A percentile compares a stretch with the other conserved stretches of the same genome.
phyloP scores from a whole-genome alignment of 2,888 invertebrate genomes.

The Mesoligia furuncula region DNA sequence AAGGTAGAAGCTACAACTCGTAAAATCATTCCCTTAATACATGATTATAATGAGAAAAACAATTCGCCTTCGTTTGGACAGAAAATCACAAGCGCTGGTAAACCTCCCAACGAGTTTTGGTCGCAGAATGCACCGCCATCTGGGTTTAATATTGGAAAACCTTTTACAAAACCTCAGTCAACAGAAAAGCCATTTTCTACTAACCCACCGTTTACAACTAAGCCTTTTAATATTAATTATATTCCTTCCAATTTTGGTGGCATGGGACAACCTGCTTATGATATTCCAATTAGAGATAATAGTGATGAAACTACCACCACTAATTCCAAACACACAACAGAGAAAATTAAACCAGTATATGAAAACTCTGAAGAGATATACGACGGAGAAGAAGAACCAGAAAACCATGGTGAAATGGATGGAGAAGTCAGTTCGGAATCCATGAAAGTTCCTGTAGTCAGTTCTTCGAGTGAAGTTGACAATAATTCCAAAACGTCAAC shows the following conservation, averaged over 20 bases:
- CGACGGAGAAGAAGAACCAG: conserved; percentile 83
- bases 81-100: conserved; percentile 83
- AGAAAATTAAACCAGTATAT: conserved; percentile 79
- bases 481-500: conserved; percentile 70
- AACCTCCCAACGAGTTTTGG: conserved; percentile 85
- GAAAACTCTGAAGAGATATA: conserved; percentile 87
- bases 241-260: conserved; percentile 80
- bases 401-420: conserved; percentile 76
- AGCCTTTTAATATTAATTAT: conserved; percentile 78
- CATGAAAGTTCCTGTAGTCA: conserved; percentile 86
- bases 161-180: conserved; percentile 79
- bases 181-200: conserved; percentile 70
- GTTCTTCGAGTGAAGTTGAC: conserved; percentile 78
- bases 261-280: conserved; percentile 84
- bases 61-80: conserved; percentile 82
- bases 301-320: conserved; percentile 81
- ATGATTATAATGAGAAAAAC: conserved; percentile 77
- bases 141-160: conserved; percentile 81
- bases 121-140: conserved; percentile 71
- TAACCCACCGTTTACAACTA: conserved; percentile 72
- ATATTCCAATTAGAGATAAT: conserved; percentile 87
- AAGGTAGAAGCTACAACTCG: conserved; percentile 84
- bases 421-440: conserved; percentile 87
- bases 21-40: conserved; percentile 83
- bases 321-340: conserved; percentile 67